These are phyloP conservation scores for Erythrolamprus reginae DNA, from an alignment of 2,113 vertebrate genomes.

Conservation along the genomic window DNA sequence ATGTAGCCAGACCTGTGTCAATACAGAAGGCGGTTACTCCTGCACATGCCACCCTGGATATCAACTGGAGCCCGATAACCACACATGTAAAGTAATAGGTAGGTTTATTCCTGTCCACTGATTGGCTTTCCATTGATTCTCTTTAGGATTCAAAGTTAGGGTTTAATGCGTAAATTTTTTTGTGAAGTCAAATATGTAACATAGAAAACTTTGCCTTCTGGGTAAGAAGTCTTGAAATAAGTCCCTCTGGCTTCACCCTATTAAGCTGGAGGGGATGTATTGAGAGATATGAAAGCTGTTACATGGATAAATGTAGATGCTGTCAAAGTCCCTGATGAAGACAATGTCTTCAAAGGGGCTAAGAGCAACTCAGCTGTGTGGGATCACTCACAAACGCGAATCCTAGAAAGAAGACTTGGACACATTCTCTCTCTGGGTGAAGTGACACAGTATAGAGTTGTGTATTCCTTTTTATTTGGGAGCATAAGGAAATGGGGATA, in stretches of 20 bases:
- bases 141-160: neutral
- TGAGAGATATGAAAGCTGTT: neutral
- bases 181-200: neutral
- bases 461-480: no score
- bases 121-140: neutral
- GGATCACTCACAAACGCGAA: no score
- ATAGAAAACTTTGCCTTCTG: neutral
- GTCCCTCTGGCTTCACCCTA: neutral
- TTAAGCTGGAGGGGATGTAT: neutral
- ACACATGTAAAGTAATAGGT: slow-evolving; percentile 82
- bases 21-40: slow-evolving; percentile 73
- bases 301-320: neutral
- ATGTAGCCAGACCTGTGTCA: slow-evolving; percentile 81
- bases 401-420: no score
- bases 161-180: neutral
- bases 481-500: no score
- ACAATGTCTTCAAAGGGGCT: no score
- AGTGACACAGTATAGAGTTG: no score
- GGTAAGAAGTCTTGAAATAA: neutral
- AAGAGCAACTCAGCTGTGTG: no score
- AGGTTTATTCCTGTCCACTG: neutral
- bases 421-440: no score
- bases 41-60: slow-evolving; percentile 82
- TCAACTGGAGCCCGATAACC: slow-evolving; percentile 74
- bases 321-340: no score